Evolutionary conservation across 2,888 invertebrate species (phyloP).

Genomic region (Lithophane ornitopus): DNA sequence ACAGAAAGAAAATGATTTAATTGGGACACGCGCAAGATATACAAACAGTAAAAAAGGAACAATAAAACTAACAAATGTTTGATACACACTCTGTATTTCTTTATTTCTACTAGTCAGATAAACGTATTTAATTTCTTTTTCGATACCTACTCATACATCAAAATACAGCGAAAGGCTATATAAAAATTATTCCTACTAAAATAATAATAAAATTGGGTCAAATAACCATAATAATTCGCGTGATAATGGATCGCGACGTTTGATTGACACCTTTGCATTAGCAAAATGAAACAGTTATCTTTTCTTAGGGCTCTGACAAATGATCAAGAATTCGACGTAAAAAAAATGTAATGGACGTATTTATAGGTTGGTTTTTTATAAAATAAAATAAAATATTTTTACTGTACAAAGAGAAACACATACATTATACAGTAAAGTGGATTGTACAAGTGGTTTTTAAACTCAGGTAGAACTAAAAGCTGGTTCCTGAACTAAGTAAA

Average conservation of each 20-base stretch:
- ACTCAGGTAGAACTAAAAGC: too few relatives aligned
- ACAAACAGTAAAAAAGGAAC: too few relatives aligned
- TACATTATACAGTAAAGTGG: too few relatives aligned
- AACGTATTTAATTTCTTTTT: neutral
- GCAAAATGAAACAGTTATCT: constrained; percentile 54
- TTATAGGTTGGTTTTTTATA: neutral
- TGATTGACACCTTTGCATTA: constrained; percentile 63
- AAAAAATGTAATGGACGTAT: neutral
- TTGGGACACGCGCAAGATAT: too few relatives aligned
- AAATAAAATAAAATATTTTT: too few relatives aligned
- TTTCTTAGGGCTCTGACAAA: constrained; percentile 10
- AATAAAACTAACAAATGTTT: neutral
- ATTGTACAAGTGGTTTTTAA: too few relatives aligned
- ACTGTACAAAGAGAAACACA: too few relatives aligned
- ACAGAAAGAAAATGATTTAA: too few relatives aligned
- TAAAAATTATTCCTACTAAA: constrained; percentile 24
- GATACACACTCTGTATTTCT: neutral
- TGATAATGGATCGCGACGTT: constrained; percentile 61
- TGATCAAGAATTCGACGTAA: constrained; percentile 1
- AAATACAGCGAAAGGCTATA: constrained; percentile 3
- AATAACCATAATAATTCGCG: constrained; percentile 43
- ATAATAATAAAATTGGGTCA: constrained; percentile 45
- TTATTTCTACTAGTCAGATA: neutral
- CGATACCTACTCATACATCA: neutral
- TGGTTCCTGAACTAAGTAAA: too few relatives aligned